A percentile compares a stretch with the other conserved stretches of the same genome.
Evolutionary conservation across 2,888 invertebrate species (phyloP).

Genomic region (Muschampia plurimacula): DNA sequence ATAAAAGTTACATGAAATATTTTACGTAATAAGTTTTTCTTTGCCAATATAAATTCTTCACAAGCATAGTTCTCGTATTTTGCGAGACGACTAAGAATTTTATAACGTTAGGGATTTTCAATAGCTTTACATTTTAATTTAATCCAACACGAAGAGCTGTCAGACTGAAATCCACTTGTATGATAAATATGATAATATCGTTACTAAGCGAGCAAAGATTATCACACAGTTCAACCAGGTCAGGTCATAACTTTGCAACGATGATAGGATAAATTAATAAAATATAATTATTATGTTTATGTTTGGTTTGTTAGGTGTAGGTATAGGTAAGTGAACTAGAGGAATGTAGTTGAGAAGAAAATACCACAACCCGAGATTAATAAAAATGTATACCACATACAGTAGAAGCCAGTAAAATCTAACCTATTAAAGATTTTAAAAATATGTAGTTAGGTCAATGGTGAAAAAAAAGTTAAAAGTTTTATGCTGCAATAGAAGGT

Average conservation of each 20-base stretch:
- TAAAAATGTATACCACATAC: no score
- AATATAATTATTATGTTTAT: neutral
- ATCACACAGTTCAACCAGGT: constrained; percentile 7
- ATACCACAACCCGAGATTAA: no score
- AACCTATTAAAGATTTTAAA: no score
- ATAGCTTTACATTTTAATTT: neutral
- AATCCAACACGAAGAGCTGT: neutral
- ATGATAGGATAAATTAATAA: constrained; percentile 5
- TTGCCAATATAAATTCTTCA: constrained; percentile 7
- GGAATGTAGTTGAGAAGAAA: no score
- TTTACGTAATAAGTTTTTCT: constrained; percentile 22
- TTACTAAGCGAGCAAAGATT: constrained; percentile 7
- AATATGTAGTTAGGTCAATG: no score
- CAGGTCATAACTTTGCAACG: neutral
- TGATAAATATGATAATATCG: neutral
- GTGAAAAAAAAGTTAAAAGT: no score
- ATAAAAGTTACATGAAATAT: constrained; percentile 34
- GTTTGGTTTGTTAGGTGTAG: no score
- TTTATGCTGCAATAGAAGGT: no score
- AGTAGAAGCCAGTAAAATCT: no score
- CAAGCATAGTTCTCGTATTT: neutral
- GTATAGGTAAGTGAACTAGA: no score
- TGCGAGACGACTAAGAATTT: neutral
- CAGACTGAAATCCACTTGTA: neutral
- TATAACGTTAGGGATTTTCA: neutral